Evolutionary conservation across 92 coral and sea anemone genomes (phyloP).

Genomic region (Desmophyllum pertusum): DNA sequence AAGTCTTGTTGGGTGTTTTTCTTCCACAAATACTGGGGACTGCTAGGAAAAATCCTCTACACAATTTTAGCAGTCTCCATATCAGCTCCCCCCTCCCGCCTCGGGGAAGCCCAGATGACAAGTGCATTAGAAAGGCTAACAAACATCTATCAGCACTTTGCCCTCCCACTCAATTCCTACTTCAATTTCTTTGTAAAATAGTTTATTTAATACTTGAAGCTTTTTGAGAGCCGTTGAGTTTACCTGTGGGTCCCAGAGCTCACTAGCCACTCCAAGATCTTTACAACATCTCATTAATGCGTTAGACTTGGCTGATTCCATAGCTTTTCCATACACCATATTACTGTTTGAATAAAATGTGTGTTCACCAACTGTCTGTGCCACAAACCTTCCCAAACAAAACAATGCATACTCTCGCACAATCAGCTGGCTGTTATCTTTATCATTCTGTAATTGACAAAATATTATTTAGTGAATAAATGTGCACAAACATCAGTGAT

Average conservation of each 20-base stretch:
- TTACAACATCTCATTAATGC: constrained; percentile 99
- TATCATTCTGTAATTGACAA: constrained; percentile 77
- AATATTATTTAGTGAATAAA: neutral
- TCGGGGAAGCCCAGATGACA: no score
- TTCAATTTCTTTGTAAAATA: no score
- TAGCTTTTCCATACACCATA: constrained; percentile 98
- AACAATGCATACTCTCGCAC: constrained; percentile 96
- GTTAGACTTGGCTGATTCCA: constrained; percentile 98
- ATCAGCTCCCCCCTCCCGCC: no score
- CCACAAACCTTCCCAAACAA: constrained; percentile 92
- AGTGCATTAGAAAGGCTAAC: no score
- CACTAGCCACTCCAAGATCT: constrained; percentile 98
- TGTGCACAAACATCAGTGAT: no score
- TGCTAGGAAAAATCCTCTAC: no score
- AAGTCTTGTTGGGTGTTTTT: no score
- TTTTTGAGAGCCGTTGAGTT: neutral
- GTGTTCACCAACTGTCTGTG: constrained; percentile 97
- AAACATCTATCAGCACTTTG: no score
- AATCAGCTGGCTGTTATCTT: constrained; percentile 95
- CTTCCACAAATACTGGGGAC: no score
- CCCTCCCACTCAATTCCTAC: no score
- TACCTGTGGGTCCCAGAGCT: constrained; percentile 99
- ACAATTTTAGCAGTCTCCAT: no score
- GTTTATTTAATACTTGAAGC: no score
- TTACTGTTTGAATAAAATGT: constrained; percentile 89